phyloP scores from a whole-genome alignment of 2,113 vertebrate genomes.

The Aptenodytes forsteri region DNA sequence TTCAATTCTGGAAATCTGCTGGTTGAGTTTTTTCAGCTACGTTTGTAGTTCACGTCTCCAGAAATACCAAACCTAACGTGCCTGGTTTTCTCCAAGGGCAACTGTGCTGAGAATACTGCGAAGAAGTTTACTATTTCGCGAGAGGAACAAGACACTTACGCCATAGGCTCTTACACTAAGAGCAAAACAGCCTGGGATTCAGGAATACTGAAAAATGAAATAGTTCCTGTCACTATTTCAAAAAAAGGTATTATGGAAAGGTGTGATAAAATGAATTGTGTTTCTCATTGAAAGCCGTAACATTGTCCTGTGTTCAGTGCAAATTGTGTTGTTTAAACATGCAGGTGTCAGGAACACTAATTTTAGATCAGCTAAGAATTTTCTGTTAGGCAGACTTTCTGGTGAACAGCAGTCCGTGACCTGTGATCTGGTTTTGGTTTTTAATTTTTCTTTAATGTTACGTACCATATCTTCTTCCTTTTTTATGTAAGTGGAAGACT shows the following conservation, averaged over 20 bases:
- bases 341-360: neutral
- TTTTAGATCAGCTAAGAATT: neutral
- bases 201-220: slow-evolving; percentile 85
- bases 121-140: slow-evolving; percentile 85
- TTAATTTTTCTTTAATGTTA: neutral
- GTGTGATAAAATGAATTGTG: neutral
- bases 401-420: neutral
- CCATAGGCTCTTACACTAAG: slow-evolving; percentile 89
- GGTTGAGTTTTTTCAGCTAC: neutral
- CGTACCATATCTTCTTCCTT: rapidly evolving
- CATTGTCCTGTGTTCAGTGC: neutral
- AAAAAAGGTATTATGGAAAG: slow-evolving; percentile 82
- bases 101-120: slow-evolving; percentile 96
- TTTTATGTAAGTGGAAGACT: neutral
- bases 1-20: neutral
- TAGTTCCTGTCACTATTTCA: slow-evolving; percentile 87
- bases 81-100: slow-evolving; percentile 79
- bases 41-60: neutral
- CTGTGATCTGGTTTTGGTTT: neutral
- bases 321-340: neutral
- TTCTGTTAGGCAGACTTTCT: neutral
- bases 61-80: neutral
- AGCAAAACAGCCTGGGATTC: slow-evolving; percentile 89
- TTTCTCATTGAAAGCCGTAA: neutral
- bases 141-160: slow-evolving; percentile 89